Percentiles rank a stretch among this genome's conserved stretches.
Evolutionary conservation across 2,888 invertebrate genomes (phyloP).

Genomic region (Drosophila affinis): DNA sequence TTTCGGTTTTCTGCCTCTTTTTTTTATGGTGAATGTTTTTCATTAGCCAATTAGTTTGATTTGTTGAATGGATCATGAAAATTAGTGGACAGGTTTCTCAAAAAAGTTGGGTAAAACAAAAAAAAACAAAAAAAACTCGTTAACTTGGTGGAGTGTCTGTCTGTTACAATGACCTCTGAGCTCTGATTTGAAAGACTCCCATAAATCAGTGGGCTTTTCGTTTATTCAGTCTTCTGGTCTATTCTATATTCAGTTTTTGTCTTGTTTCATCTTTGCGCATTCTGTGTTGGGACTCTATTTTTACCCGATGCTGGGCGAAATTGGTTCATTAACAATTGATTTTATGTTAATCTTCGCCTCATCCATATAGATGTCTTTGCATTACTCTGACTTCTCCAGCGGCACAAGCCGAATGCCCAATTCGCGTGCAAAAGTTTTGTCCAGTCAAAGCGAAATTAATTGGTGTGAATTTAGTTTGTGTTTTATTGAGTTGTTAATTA

Average conservation of each 20-base stretch:
- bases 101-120: conserved; percentile 3
- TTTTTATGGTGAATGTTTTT: conserved; percentile 32
- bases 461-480: conserved; percentile 37
- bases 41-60: conserved; percentile 45
- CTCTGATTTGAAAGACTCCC: conserved; percentile 38
- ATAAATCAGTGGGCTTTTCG: conserved; percentile 41
- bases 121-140: neutral
- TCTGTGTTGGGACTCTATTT: conserved; percentile 38
- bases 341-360: conserved; percentile 56
- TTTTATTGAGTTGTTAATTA: conserved; percentile 58
- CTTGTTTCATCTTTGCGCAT: conserved; percentile 59
- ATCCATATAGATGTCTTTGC: conserved; percentile 23
- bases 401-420: conserved; percentile 29
- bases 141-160: conserved; percentile 8
- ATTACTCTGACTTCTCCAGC: conserved; percentile 13
- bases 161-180: conserved; percentile 41
- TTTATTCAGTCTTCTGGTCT: conserved; percentile 34
- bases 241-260: conserved; percentile 24
- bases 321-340: conserved; percentile 67
- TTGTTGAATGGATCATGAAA: conserved; percentile 29
- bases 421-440: conserved; percentile 18
- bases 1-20: conserved; percentile 17
- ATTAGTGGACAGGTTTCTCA: conserved; percentile 16
- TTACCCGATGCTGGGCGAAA: conserved; percentile 46
- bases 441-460: conserved; percentile 38